phyloP scores from a whole-genome alignment of 1,140 invertebrate species.

The Ditylenchus dipsaci region DNA sequence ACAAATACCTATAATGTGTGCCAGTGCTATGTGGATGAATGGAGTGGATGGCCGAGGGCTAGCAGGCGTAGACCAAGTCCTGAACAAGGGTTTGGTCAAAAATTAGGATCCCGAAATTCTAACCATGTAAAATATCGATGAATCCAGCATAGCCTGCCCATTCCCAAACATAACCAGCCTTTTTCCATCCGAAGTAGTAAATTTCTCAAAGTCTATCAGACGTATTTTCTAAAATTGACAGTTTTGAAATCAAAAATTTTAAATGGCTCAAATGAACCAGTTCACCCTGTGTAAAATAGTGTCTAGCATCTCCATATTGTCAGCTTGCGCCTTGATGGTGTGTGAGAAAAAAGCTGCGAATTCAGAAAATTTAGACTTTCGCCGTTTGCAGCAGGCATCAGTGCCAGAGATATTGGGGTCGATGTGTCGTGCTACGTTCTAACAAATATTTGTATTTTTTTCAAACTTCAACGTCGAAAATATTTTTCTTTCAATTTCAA shows the following conservation, averaged over 20 bases:
- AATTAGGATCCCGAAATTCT: too few relatives aligned
- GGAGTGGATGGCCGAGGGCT: constrained; percentile 93
- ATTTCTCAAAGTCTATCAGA: constrained; percentile 92
- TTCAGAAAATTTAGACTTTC: too few relatives aligned
- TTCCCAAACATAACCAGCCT: constrained; percentile 93
- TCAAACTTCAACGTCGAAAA: too few relatives aligned
- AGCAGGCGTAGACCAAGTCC: constrained; percentile 82
- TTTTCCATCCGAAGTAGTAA: constrained; percentile 80
- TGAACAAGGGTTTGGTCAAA: too few relatives aligned
- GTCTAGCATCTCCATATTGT: constrained; percentile 93
- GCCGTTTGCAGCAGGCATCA: too few relatives aligned
- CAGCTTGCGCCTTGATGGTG: constrained; percentile 96
- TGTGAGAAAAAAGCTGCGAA: constrained; percentile 97
- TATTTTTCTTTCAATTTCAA: too few relatives aligned
- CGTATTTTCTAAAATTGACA: constrained; percentile 71
- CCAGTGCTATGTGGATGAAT: constrained; percentile 96
- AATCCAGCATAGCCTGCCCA: constrained; percentile 70
- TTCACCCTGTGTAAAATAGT: constrained; percentile 82
- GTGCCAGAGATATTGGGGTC: too few relatives aligned
- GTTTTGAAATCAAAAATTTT: constrained; percentile 33
- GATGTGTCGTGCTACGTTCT: too few relatives aligned
- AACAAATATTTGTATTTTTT: too few relatives aligned
- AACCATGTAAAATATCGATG: constrained; percentile 90
- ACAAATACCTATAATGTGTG: constrained; percentile 74
- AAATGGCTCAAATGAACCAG: background rate